phyloP scores from a whole-genome alignment of 53 echinoderm and acorn worm species.

The Holothuria scabra region DNA sequence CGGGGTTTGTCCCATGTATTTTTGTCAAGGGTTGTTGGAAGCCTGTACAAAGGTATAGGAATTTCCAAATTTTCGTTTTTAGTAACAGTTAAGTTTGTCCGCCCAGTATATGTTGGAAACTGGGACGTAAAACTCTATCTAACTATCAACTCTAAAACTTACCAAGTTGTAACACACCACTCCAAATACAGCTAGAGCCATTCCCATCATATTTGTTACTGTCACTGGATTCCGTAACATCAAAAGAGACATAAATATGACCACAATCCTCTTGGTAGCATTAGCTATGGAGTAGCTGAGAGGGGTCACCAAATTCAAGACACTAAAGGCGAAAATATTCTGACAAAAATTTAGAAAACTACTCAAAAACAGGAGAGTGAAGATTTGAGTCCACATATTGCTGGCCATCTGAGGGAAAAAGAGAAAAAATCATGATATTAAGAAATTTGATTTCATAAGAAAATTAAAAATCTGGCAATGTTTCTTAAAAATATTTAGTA shows the following conservation, averaged over 20 bases:
- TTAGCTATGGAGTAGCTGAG: slow-evolving; percentile 99
- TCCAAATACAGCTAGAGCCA: slow-evolving; percentile 87
- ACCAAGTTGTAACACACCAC: slow-evolving; percentile 94
- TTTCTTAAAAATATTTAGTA: too few relatives aligned
- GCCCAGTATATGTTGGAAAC: too few relatives aligned
- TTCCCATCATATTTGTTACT: slow-evolving; percentile 81
- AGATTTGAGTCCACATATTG: slow-evolving; percentile 71
- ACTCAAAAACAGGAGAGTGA: slow-evolving; percentile 73
- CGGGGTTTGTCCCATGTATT: too few relatives aligned
- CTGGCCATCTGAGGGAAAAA: slow-evolving; percentile 65
- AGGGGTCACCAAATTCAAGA: slow-evolving; percentile 82
- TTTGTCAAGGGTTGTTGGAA: too few relatives aligned
- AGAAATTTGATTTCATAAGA: too few relatives aligned
- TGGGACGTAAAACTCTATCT: too few relatives aligned
- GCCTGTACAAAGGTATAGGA: too few relatives aligned
- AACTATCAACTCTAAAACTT: slow-evolving; percentile 29
- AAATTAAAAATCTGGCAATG: too few relatives aligned
- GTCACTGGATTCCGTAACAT: slow-evolving; percentile 97
- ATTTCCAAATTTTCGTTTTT: too few relatives aligned
- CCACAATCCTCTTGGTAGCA: slow-evolving; percentile 90
- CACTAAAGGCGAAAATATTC: slow-evolving; percentile 97
- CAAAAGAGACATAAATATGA: slow-evolving; percentile 80
- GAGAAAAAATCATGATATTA: too few relatives aligned
- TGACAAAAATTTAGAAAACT: slow-evolving; percentile 93
- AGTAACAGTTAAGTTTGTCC: too few relatives aligned